phyloP scores from a whole-genome alignment of 2,888 invertebrate species.

The Gymnosoma rotundatum region DNA sequence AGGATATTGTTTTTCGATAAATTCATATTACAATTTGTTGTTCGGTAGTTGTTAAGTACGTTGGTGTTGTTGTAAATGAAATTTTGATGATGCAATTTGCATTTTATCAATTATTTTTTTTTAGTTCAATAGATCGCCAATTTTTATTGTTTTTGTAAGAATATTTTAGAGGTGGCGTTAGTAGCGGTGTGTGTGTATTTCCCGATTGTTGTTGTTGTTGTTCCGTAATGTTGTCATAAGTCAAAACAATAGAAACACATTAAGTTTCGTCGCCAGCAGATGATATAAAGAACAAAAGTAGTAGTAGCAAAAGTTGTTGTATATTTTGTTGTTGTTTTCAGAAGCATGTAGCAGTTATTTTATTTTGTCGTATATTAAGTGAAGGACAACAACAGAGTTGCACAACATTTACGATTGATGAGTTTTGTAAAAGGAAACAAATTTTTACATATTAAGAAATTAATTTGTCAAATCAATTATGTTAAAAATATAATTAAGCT shows the following conservation, averaged over 20 bases:
- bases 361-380: conserved; percentile 74
- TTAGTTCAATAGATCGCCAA: conserved; percentile 37
- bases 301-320: conserved; percentile 15
- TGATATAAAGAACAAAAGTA: not conserved
- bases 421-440: conserved; percentile 63
- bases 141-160: conserved; percentile 57
- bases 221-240: conserved; percentile 12
- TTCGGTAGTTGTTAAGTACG: conserved; percentile 60
- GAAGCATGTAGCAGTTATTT: conserved; percentile 72
- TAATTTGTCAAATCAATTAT: conserved; percentile 14
- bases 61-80: conserved; percentile 23
- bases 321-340: conserved; percentile 51
- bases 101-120: conserved; percentile 45
- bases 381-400: conserved; percentile 64
- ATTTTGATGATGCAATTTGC: not conserved
- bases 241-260: not conserved
- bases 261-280: too few species aligned
- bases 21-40: conserved; percentile 2
- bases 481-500: not conserved
- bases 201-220: conserved; percentile 10
- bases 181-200: conserved; percentile 32
- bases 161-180: not conserved
- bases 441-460: conserved; percentile 60
- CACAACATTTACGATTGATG: conserved; percentile 72
- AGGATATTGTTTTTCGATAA: conserved; percentile 1